Base-by-base conservation (phyloP, 2,888 invertebrate species). In the Cartodere bifasciata region DNA sequence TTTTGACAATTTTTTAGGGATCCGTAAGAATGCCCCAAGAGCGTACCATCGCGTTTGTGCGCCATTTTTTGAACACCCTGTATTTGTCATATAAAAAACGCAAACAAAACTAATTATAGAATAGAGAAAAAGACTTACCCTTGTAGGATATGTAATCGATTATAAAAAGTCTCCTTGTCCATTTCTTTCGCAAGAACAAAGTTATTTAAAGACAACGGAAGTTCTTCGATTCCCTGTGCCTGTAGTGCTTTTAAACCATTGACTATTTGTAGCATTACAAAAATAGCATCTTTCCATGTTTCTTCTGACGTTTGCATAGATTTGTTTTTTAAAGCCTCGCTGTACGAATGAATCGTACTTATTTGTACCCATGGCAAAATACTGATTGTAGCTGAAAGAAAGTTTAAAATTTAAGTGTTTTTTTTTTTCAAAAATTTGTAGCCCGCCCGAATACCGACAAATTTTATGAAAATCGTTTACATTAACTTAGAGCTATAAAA, bases 171-270 rank as follows among this genome's bases (percentile, higher is more conserved):
- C 40, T 73, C 72, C 46, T 70, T 70, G 29, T 75, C 72, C 41
- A 65, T 55, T 44, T 70, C 84, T 48, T 74, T 74, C 42, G 79
- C 68, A 4, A 84, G 65, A 6, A 84, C 70, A 43, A 86, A 78
- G 40, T 80, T 78, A 16, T 74, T 72, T 34, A 84, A 56, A 38
- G 73, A 70, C 26, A 75, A 65, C 0, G 81, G 71, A 17, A 82
- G 67, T 46, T 86, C 85, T 50, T 87, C 86, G 13, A 83, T 75
- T 2, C 85, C 86, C 42, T 83, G 72, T 1, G 83, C 80, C 56
- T 87, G 86, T 13, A 87, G 63, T 49, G 75, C 78, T 54, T 86
- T 86, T 42, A 87, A 60, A 0, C 81, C 83, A 43, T 82, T 84
- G 14, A 86, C 77, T 36, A 86, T 62, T 49, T 87, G 87, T 31